Evolutionary conservation across 2,888 invertebrate genomes (phyloP).

Genomic region (Drosophila formosana): DNA sequence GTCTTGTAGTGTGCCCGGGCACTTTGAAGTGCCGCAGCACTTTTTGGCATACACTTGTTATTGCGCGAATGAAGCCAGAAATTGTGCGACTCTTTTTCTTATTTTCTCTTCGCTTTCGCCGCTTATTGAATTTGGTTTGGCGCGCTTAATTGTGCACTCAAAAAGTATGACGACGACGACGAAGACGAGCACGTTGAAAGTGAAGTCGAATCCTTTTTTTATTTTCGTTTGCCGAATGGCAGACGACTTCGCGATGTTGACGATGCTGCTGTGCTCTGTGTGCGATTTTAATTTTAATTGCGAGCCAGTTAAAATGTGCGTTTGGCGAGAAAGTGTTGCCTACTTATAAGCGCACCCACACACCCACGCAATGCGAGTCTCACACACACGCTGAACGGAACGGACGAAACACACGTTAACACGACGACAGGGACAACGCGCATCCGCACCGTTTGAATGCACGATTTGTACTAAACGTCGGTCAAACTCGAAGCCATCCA

Average conservation of each 20-base stretch:
- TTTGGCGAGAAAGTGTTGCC: conserved; percentile 47
- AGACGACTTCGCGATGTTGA: not conserved
- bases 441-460: conserved; percentile 84
- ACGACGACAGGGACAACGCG: conserved; percentile 57
- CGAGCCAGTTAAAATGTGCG: conserved; percentile 36
- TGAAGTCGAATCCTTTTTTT: conserved; percentile 15
- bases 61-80: conserved; percentile 24
- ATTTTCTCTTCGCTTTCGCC: conserved; percentile 21
- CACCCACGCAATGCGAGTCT: not conserved
- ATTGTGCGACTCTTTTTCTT: conserved; percentile 32
- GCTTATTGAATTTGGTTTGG: conserved; percentile 51
- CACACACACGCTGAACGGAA: conserved; percentile 21
- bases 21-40: conserved; percentile 57
- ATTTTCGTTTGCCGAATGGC: not conserved
- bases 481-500: conserved; percentile 33
- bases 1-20: conserved; percentile 38
- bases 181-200: not conserved
- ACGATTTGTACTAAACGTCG: conserved; percentile 84
- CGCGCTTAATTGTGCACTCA: conserved; percentile 54
- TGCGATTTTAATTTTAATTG: conserved; percentile 26
- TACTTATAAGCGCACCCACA: conserved; percentile 41
- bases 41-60: conserved; percentile 63
- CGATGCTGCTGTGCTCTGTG: not conserved
- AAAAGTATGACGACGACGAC: conserved; percentile 6
- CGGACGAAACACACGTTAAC: conserved; percentile 24